Base-by-base conservation (phyloP, 1,140 invertebrate genomes). In the Caenorhabditis tropicalis region DNA sequence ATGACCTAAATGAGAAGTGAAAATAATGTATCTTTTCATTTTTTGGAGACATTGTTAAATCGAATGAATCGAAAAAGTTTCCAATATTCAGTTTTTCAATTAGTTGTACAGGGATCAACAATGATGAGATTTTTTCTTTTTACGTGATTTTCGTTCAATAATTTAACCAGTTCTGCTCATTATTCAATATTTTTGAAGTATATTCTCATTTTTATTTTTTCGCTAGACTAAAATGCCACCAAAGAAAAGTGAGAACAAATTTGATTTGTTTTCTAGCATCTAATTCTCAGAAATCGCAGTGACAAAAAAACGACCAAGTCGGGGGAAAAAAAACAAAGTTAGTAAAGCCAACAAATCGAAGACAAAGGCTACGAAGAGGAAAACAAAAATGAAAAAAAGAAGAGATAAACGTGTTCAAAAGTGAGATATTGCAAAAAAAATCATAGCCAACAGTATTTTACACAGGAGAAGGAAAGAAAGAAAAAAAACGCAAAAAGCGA, bases 361-460 rank as follows among this genome's bases (percentile, higher is more conserved):
- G 21, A 65, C 58, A 27, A 65, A 65, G 21, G 58, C 58, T 0
- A 65, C 58, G 16, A 65, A 65, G 36, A 65, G 58, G 19, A 65
- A 65, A 36, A 36, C 58, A 19, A 29, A 65, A 19, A 65, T 65
- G 58, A 65, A 65, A 16, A 65, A 65, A 65, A 33, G 31, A 65
- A 19, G 21, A n/a, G 19, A 15, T 36, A 65, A 65, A 36, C 29
- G 15, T 4, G 58, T 31, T 16, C 31, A 65, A 19, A 65, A 65
- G 58, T 65, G 19, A 65, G 58, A 65, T 16, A 7, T 33, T 16
- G 19, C 0, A n/a, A n/a, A 4, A 21, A 4, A n/a, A 7, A n/a
- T 4, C 2, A 21, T 0, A 51, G 1, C 9, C 0, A n/a, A 51
- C 19, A n/a, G n/a, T n/a, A n/a, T 43, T 43, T 43, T 43, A 43